Base-by-base conservation (phyloP, 2,888 invertebrate species). In the Drosophila pegasa region DNA sequence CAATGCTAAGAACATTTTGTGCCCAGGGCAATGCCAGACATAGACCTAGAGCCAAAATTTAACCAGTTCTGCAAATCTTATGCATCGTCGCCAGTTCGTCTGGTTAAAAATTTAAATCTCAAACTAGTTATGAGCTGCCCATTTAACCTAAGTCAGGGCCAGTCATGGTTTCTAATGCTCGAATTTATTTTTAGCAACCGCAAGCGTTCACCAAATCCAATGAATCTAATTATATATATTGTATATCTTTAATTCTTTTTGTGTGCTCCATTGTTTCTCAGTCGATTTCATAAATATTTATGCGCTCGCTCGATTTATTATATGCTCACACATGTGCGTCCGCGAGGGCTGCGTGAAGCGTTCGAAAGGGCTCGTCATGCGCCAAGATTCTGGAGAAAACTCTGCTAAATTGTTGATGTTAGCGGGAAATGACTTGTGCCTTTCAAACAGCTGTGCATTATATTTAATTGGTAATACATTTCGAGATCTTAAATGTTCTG, bases 211-310 rank as follows among this genome's bases (percentile, higher is more conserved):
- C 47, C 12, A 56, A 66, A 71, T 31, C 61, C 63, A 52, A 58
- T 58, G 60, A 58, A 75, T 76, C 48, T 60, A 45, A 60, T 68
- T 59, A 64, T 77, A 68, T 62, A 47, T 67, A 58, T 65, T 64
- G 59, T 66, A 70, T 77, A 73, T 56, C 1, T 77, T 56, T 29
- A 48, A 64, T 48, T 60, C 50, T 35, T 58, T 54, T 58, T 56
- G 18, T 60, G 25, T 50, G n/a, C 33, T 41, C 43, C 40, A 43
- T 55, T 48, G 37, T 43, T 38, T 48, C 43, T 43, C 41, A 10
- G 40, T 64, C 31, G 70, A 70, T 75, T 52, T 68, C 62, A 85
- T 80, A 82, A 85, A 85, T 85, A 80, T 85, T 80, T 76, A 80
- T 82, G 65, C 35, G 61, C 29, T 56, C 43, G 22, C 63, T 78